Conservation (phyloP, 2,888 invertebrate species). For the Amblyjoppa proteus region DNA sequence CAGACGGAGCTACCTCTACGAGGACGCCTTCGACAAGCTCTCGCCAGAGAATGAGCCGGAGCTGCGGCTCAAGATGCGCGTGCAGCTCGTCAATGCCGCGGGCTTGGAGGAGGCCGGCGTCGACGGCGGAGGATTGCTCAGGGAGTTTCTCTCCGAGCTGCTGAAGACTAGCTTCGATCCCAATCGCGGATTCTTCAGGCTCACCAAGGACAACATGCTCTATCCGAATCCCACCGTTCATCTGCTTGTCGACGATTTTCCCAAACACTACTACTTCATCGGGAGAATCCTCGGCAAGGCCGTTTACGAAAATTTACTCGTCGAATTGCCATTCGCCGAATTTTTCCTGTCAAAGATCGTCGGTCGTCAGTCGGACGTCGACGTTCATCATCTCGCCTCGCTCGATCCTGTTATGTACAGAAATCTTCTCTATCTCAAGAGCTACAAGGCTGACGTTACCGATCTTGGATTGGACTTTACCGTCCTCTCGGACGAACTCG, state of each 20-base stretch:
- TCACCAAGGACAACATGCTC: constrained; percentile 96
- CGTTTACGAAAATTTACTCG: constrained; percentile 96
- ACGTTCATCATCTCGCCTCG: constrained; percentile 96
- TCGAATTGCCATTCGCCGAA: constrained; percentile 97
- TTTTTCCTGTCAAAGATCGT: constrained; percentile 97
- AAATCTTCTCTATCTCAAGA: constrained; percentile 94
- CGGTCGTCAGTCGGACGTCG: constrained; percentile 91
- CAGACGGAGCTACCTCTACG: constrained; percentile 97
- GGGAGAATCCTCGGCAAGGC: constrained; percentile 98
- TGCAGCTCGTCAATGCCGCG: constrained; percentile 95
- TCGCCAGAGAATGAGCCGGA: constrained; percentile 96
- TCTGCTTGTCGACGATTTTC: constrained; percentile 93
- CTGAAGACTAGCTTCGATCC: constrained; percentile 98
- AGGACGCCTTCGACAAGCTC: constrained; percentile 98
- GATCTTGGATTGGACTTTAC: constrained; percentile 97
- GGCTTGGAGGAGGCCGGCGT: constrained; percentile 98
- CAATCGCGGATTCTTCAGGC: constrained; percentile 95
- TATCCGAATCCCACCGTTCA: constrained; percentile 98
- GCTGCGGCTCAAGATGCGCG: constrained; percentile 93
- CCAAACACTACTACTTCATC: constrained; percentile 95
- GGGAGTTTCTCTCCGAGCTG: constrained; percentile 97
- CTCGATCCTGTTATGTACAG: constrained; percentile 96
- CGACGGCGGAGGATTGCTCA: constrained; percentile 98
- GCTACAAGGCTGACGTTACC: constrained; percentile 94
- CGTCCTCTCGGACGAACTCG: constrained; percentile 94